Evolutionary conservation across 2,888 invertebrate genomes (phyloP), one percentile per base, ranked within the genome.

Genomic region (Neoascia interrupta): DNA sequence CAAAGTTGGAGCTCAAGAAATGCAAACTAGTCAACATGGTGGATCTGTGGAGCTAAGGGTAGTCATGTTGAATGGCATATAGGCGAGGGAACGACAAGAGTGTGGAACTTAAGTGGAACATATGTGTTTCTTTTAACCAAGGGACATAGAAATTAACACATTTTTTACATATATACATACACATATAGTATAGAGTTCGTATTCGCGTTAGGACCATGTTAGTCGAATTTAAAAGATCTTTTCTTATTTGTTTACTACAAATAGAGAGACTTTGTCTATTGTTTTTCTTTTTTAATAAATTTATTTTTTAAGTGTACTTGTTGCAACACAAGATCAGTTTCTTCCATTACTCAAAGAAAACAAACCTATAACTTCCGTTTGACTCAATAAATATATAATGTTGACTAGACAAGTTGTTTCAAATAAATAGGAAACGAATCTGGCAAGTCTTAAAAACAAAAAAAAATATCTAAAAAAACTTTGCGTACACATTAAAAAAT

Each of bases 11-110:
- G 84, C 86, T 88, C 82, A 88, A 87, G 83, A 88, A 88, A 84
- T 88, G 88, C 85, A 88, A 88, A 84, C 86, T 88, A 86, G 88
- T 88, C 83, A 88, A 88, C 83, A 87, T 88, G 88, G 87, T 88
- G 86, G 88, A 88, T 84, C 86, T 88, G 83, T 88, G 88, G 87
- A 88, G 88, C 87, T 87, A 87, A 87, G 86, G 86, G 87, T 87
- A 83, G 82, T 81, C 61, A 80, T 85, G 74, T 82, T 79, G 81
- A 85, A 84, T 81, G 60, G 84, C 82, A 73, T 53, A 23, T 23
- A 58, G 68, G 37, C 72, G 41, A 23, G 54, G 28, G 26, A 51
- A 45, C 60, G 47, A 45, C 51, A 19, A 45, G 45, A 34, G 53
- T 66, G 43, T 58, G 60, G 37, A 64, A 37, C 54, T 23, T 64